These are phyloP conservation scores for Coilia nasus DNA, from an alignment of 2,797 vertebrate species.

Conservation along the genomic window DNA sequence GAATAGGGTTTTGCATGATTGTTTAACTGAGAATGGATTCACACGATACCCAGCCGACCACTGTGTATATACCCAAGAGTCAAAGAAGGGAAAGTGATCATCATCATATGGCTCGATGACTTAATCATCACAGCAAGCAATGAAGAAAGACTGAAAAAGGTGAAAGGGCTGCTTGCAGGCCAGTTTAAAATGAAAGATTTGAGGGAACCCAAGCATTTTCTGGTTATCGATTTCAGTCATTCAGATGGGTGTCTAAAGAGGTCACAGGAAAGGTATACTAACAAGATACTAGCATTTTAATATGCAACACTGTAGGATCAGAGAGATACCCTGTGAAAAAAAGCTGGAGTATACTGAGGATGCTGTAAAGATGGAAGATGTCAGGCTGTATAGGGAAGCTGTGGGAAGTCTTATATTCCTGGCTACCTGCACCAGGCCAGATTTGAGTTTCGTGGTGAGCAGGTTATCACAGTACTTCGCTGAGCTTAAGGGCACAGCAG, in stretches of 20 bases:
- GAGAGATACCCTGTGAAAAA: background rate
- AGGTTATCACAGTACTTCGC: background rate
- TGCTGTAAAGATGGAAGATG: background rate
- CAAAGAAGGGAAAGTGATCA: background rate
- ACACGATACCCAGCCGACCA: background rate
- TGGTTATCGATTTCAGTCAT: background rate
- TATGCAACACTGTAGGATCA: background rate
- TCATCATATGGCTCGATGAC: background rate
- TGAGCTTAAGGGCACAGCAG: background rate
- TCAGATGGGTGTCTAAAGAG: background rate
- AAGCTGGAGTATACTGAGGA: background rate
- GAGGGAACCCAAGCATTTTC: background rate
- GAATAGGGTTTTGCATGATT: background rate
- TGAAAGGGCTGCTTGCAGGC: background rate
- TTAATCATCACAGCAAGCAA: background rate
- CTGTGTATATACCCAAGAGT: background rate
- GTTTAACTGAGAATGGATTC: background rate
- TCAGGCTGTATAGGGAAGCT: background rate
- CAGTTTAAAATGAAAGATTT: background rate
- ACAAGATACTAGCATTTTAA: slow-evolving; percentile 2
- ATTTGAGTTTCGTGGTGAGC: too few relatives aligned
- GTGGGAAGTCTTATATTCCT: background rate
- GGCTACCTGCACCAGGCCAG: too few relatives aligned
- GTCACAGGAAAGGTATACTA: background rate
- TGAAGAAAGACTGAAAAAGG: background rate